Evolutionary conservation across 2,113 vertebrate genomes (phyloP), one percentile per base, ranked within the genome.

Genomic region (Clarias batrachus): DNA sequence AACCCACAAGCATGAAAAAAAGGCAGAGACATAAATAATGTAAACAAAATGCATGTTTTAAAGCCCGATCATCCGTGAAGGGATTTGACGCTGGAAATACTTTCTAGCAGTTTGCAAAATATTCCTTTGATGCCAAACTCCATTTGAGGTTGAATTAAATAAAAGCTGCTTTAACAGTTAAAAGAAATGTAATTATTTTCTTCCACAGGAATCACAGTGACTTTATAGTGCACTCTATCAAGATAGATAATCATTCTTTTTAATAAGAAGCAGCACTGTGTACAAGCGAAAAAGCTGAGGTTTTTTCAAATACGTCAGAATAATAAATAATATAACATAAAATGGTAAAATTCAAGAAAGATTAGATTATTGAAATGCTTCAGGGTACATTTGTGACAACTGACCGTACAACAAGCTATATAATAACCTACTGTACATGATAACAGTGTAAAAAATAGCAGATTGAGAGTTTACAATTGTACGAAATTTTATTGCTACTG

Each of bases 11-110:
- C 60, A 85, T 81, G 77, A 85, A 89, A 92, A 91, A 93, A 93
- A 83, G 90, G 84, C 30, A 13, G 89, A 62, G 89, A 86, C 92
- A 94, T 93, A 89, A 94, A 93, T 93, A 92, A 94, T 93, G 83
- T 89, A 93, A 92, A 91, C n/a, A 85, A 81, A 89, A 91, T 88
- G 68, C 87, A 93, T 88, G 88, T 85, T 85, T 92, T 84, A 88
- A 91, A 82, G 91, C 87, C 91, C 89, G 65, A 82, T 56, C 89
- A 87, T 89, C 87, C 89, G 71, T 80, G 70, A 90, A 89, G 62
- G 52, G 79, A 59, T 65, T 82, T 77, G 16, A 71, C 56, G 85
- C 65, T 23, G 56, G 80, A 70, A 81, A 85, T 17, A 85, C 83
- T 88, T 56, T 85, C 70, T 68, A 4, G n/a, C 74, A 54, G 2